These are phyloP conservation scores for Microtus ochrogaster DNA, from an alignment of 2,113 vertebrate species.

Conservation along the genomic window DNA sequence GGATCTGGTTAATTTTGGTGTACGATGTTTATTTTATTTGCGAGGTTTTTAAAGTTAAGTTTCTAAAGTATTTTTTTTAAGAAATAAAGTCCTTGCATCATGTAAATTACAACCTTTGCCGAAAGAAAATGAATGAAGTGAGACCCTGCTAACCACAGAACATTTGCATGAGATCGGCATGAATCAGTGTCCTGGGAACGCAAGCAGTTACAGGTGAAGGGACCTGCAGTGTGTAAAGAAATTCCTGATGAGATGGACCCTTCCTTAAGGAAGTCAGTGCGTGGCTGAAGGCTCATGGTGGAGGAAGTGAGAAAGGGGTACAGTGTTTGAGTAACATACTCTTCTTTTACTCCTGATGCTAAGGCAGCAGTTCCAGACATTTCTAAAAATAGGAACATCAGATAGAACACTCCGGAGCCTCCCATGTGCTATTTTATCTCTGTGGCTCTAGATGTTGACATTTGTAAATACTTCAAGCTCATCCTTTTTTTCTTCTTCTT, in stretches of 20 bases:
- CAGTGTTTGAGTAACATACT: neutral
- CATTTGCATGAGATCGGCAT: accelerated
- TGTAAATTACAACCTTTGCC: neutral
- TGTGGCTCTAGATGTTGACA: neutral
- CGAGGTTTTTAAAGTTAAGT: neutral
- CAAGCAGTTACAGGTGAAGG: neutral
- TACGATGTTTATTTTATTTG: neutral
- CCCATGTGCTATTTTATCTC: neutral
- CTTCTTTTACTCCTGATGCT: neutral
- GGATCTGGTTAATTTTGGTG: neutral
- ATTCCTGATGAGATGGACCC: neutral
- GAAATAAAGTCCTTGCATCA: neutral
- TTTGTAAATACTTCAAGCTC: neutral
- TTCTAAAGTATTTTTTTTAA: neutral
- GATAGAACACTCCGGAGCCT: neutral
- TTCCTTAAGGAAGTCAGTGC: neutral
- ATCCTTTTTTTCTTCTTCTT: too few species aligned
- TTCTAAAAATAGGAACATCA: neutral
- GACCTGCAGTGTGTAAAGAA: neutral
- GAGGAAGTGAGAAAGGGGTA: neutral
- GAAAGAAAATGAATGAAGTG: neutral
- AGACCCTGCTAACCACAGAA: neutral
- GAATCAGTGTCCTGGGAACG: neutral
- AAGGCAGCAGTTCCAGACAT: neutral
- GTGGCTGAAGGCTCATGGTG: neutral